phyloP scores from a whole-genome alignment of 2,113 vertebrate species.

The Crotophaga sulcirostris region DNA sequence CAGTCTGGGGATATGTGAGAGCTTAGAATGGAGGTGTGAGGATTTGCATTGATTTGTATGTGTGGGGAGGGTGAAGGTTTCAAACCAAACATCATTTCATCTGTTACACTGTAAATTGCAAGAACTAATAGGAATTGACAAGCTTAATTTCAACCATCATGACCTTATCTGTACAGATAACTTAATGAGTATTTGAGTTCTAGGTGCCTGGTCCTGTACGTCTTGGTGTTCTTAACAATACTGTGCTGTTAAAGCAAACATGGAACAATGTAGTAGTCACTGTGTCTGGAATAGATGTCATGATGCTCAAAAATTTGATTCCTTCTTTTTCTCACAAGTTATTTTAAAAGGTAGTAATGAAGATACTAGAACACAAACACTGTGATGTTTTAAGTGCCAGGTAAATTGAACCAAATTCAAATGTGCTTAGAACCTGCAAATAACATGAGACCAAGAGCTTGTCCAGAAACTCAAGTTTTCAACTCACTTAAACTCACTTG shows the following conservation, averaged over 20 bases:
- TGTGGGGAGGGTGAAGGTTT: neutral
- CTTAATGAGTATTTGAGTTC: neutral
- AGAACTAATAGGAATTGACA: neutral
- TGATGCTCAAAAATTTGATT: neutral
- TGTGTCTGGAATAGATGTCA: neutral
- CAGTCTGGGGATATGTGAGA: no score
- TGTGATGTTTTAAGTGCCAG: neutral
- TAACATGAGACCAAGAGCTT: neutral
- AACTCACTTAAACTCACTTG: no score
- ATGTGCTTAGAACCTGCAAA: neutral
- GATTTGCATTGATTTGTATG: neutral
- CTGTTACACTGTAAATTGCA: neutral
- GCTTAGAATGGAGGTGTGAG: neutral
- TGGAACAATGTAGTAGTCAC: neutral
- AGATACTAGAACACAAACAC: neutral
- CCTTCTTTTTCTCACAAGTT: neutral
- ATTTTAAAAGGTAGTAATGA: neutral
- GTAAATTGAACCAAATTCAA: neutral
- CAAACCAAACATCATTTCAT: neutral
- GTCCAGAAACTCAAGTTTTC: neutral
- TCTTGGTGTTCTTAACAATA: neutral
- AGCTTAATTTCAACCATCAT: neutral
- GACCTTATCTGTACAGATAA: fast-evolving
- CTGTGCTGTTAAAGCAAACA: neutral
- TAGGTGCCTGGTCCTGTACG: neutral